Base-by-base conservation (phyloP, 2,113 vertebrate genomes). In the Fulica atra region DNA sequence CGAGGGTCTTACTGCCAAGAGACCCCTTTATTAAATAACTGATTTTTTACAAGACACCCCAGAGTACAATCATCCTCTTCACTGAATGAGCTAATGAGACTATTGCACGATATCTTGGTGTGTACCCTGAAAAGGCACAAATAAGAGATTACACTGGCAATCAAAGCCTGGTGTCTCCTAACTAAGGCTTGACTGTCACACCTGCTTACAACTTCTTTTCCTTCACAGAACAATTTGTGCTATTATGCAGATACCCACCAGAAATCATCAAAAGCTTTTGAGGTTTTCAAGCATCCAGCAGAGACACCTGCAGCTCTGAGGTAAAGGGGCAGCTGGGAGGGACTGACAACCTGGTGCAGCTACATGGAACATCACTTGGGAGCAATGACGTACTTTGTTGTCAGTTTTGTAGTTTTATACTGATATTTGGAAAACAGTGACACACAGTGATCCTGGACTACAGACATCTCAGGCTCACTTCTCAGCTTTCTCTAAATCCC, bases 51-150 rank as follows among this genome's bases (percentile, higher is more conserved):
- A 0, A 81, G 71, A 70, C 60, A 81, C 70, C 80, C 81, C 0
- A 9, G 91, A 94, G 78, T 63, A 85, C 87, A 82, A 70, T 93
- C 92, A 74, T 74, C 78, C 85, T 82, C 91, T 80, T 63, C 84
- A 95, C 19, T 73, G 78, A 96, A 91, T 16, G 63, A 92, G 86
- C 74, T 82, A 92, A 96, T 70, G 88, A 92, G 92, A 94, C 54
- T 88, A 90, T 7, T 74, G 73, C 60, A 91, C 81, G 66, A 87
- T 81, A 91, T 63, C 77, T 61, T 4, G 0, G 40, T 3, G 4
- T 0, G 1, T 18, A 82, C 31, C 28, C 63, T 38, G 50, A 90
- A 91, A 66, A 95, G 88, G 38, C 89, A 44, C 44, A 92, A 91
- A 46, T 79, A 70, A 48, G 65, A 86, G 51, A 60, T 16, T 84